A percentile compares a stretch with the other conserved stretches of the same genome.
phyloP scores from a whole-genome alignment of 2,113 vertebrate species.

The Dasyornis broadbenti region DNA sequence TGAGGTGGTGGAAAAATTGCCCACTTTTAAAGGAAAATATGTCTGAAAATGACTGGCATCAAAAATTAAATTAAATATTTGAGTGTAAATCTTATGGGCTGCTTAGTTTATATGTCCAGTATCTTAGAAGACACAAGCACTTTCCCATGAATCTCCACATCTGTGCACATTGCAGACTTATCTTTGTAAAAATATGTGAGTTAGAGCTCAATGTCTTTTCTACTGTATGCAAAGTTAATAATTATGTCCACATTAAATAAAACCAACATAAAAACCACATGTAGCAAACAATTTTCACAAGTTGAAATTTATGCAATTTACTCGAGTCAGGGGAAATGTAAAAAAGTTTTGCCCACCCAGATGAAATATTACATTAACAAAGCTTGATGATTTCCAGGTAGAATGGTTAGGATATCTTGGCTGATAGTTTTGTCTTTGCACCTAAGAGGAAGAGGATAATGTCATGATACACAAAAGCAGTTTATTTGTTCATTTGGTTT shows the following conservation, averaged over 20 bases:
- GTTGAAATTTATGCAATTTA: neutral
- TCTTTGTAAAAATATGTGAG: neutral
- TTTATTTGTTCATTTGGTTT: neutral
- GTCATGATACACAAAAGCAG: neutral
- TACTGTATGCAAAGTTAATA: neutral
- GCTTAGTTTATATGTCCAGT: neutral
- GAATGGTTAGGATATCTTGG: neutral
- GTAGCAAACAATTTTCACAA: neutral
- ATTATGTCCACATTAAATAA: neutral
- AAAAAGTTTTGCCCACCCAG: neutral
- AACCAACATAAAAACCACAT: neutral
- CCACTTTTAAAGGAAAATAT: neutral
- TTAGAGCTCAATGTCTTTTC: neutral
- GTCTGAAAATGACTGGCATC: neutral
- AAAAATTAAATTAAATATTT: neutral
- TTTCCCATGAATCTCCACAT: rapidly evolving
- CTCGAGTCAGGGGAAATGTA: neutral
- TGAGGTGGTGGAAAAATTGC: neutral
- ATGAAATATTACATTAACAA: neutral
- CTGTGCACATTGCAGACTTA: neutral
- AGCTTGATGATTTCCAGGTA: neutral
- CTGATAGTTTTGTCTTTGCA: neutral
- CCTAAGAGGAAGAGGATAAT: neutral
- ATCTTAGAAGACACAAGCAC: neutral
- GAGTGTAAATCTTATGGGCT: neutral